These are phyloP conservation scores for Melopsittacus undulatus DNA, from an alignment of 2,797 vertebrate species.

Conservation along the genomic window DNA sequence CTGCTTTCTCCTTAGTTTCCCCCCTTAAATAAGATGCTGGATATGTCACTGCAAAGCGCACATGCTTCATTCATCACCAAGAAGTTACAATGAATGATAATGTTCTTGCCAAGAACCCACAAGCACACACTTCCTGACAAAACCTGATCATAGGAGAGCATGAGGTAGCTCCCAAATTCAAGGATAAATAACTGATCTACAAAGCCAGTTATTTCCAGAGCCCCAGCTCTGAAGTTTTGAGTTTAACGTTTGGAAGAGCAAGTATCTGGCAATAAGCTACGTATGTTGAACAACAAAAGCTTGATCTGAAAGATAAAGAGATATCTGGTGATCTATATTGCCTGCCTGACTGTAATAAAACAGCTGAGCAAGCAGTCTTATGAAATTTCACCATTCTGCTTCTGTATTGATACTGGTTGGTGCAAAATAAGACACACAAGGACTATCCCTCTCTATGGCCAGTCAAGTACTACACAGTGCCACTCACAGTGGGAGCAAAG, in stretches of 20 bases:
- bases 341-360: not conserved
- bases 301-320: not conserved
- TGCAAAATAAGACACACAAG: not conserved
- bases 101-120: not conserved
- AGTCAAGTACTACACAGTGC: accelerated
- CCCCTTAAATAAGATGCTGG: not conserved
- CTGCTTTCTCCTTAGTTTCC: not conserved
- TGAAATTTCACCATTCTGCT: not conserved
- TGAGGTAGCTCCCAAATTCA: not conserved
- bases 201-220: not conserved
- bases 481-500: not conserved
- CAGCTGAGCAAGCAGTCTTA: not conserved
- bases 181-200: not conserved
- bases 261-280: not conserved
- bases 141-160: conserved; percentile 20
- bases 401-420: accelerated
- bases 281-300: not conserved
- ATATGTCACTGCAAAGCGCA: not conserved
- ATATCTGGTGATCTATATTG: not conserved
- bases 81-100: conserved; percentile 23
- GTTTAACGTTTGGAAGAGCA: not conserved
- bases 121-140: not conserved
- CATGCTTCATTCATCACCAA: conserved; percentile 1
- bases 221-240: not conserved
- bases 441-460: not conserved